Percentiles rank a stretch among this genome's conserved stretches.
Evolutionary conservation across 1,140 invertebrate genomes (phyloP).

Genomic region (Solen grandis): DNA sequence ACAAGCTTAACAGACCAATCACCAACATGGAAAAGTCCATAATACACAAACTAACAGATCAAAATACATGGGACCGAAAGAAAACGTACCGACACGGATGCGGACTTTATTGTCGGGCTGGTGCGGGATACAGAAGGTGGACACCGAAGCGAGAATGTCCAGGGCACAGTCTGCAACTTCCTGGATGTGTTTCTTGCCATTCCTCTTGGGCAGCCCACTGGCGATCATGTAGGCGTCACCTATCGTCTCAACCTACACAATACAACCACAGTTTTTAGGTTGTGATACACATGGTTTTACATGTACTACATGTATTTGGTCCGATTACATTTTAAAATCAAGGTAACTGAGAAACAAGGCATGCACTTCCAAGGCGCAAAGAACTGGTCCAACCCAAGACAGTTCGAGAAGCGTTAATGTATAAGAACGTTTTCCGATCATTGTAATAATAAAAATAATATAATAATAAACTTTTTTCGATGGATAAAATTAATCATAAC

Average conservation of each 20-base stretch:
- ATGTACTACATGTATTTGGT: no score
- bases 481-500: no score
- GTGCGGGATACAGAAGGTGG: conserved; percentile 92
- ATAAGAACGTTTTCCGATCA: no score
- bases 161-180: conserved; percentile 93
- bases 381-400: no score
- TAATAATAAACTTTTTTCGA: no score
- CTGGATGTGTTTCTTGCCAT: conserved; percentile 86
- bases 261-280: not conserved
- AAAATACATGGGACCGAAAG: not conserved
- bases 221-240: conserved; percentile 80
- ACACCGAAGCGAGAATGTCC: conserved; percentile 90
- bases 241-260: conserved; percentile 84
- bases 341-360: no score
- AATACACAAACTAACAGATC: no score
- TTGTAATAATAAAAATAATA: no score
- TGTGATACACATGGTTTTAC: not conserved
- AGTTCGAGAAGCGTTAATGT: no score
- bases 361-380: no score
- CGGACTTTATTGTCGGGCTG: conserved; percentile 90
- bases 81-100: conserved; percentile 89
- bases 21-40: not conserved
- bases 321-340: no score
- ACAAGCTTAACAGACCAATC: not conserved
- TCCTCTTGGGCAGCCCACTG: conserved; percentile 73